Evolutionary conservation across 1,140 invertebrate genomes (phyloP).

Genomic region (Neomicropteryx cornuta): DNA sequence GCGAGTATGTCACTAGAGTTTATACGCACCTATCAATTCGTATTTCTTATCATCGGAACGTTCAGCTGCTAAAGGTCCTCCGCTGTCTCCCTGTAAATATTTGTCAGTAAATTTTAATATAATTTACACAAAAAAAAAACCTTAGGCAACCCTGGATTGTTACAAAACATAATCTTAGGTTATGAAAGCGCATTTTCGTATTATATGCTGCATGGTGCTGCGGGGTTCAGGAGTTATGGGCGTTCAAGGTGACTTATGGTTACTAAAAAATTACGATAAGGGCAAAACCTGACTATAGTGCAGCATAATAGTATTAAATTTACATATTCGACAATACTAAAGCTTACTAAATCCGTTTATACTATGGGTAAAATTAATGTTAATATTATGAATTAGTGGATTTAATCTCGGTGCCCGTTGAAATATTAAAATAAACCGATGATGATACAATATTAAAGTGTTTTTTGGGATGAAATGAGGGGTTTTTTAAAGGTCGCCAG

Average conservation of each 20-base stretch:
- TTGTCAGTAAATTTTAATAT: conserved; percentile 4
- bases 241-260: not conserved
- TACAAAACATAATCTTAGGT: not conserved
- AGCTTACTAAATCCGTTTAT: too few relatives aligned
- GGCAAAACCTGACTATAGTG: too few relatives aligned
- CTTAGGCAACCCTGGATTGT: not conserved
- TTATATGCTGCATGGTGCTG: not conserved
- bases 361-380: too few relatives aligned
- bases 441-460: not conserved
- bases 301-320: too few relatives aligned
- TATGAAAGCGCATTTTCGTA: too few relatives aligned
- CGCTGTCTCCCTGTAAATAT: conserved; percentile 72
- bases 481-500: not conserved
- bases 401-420: too few relatives aligned
- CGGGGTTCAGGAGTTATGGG: not conserved
- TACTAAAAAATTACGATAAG: too few relatives aligned
- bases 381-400: too few relatives aligned
- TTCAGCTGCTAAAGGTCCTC: conserved; percentile 71
- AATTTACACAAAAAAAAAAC: conserved; percentile 3
- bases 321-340: too few relatives aligned
- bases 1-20: too few relatives aligned
- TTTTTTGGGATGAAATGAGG: not conserved
- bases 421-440: not conserved
- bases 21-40: conserved; percentile 71
- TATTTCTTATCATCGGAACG: conserved; percentile 57